These are phyloP conservation scores for Meghimatium bilineatum DNA, from an alignment of 2,888 invertebrate species.

Conservation along the genomic window DNA sequence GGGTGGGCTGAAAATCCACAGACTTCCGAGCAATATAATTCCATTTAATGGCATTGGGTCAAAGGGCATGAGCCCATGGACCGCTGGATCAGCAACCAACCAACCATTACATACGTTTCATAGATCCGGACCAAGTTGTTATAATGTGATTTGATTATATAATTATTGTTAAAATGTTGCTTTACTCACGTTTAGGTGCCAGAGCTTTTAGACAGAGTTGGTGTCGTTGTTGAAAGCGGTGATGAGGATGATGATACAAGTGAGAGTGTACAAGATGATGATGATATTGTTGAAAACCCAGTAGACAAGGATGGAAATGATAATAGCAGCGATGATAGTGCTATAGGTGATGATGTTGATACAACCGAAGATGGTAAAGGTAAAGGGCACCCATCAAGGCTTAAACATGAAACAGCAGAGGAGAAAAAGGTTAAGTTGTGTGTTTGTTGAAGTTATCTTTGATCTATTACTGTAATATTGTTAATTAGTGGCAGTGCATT, in stretches of 20 bases:
- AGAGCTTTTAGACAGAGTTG: constrained; percentile 32
- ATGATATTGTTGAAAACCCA: neutral
- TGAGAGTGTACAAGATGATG: constrained; percentile 29
- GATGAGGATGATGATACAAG: constrained; percentile 2
- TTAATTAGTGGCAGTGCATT: no score
- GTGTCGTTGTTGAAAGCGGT: neutral
- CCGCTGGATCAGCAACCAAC: no score
- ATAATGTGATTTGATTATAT: no score
- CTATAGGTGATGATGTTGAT: constrained; percentile 45
- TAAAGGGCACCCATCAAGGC: constrained; percentile 23
- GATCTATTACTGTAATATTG: no score
- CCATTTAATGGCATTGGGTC: no score
- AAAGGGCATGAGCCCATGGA: no score
- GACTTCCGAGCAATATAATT: no score
- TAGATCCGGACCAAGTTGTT: no score
- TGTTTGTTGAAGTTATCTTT: no score
- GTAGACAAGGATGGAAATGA: constrained; percentile 46
- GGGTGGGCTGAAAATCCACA: no score
- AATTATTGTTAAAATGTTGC: neutral
- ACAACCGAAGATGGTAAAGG: constrained; percentile 48
- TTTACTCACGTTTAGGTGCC: constrained; percentile 16
- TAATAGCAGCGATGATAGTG: constrained; percentile 44
- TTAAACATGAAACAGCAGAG: constrained; percentile 41
- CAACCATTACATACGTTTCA: no score
- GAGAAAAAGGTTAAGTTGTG: constrained; percentile 39